These are phyloP conservation scores for Diogma glabrata DNA, from an alignment of 2,888 invertebrate genomes.

Conservation along the genomic window DNA sequence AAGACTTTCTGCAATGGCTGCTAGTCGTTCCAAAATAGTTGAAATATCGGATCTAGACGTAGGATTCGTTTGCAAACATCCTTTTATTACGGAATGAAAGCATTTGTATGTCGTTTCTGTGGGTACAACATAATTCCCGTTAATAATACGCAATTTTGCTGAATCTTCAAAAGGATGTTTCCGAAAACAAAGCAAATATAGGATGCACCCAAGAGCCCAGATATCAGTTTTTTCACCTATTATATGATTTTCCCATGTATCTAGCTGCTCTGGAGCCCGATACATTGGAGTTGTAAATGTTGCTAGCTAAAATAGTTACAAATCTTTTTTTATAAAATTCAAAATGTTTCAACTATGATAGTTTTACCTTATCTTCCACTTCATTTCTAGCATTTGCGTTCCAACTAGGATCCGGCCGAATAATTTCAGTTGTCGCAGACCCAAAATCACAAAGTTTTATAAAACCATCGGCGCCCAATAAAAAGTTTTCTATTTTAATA, in stretches of 20 bases:
- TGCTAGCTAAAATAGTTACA: conserved; percentile 56
- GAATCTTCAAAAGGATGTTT: conserved; percentile 96
- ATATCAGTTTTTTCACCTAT: conserved; percentile 86
- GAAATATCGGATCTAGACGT: conserved; percentile 65
- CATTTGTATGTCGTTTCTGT: conserved; percentile 69
- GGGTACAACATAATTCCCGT: conserved; percentile 85
- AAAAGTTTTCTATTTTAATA: conserved; percentile 90
- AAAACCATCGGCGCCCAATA: conserved; percentile 72
- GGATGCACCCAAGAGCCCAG: conserved; percentile 95
- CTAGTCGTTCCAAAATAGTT: conserved; percentile 71
- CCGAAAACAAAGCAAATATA: conserved; percentile 84
- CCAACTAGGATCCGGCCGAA: conserved; percentile 81
- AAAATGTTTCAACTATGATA: too few species aligned
- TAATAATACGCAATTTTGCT: conserved; percentile 88
- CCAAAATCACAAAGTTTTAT: conserved; percentile 98
- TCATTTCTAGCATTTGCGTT: conserved; percentile 80
- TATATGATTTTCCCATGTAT: conserved; percentile 91
- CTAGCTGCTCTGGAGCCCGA: conserved; percentile 95
- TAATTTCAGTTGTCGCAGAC: conserved; percentile 76
- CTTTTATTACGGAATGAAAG: conserved; percentile 82
- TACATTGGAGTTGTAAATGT: conserved; percentile 88
- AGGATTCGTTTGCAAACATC: conserved; percentile 74
- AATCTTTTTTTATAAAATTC: conserved; percentile 3
- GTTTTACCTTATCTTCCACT: conserved; percentile 81
- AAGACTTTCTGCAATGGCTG: conserved; percentile 78